phyloP scores from a whole-genome alignment of 2,797 vertebrate species.

The Pterois miles region DNA sequence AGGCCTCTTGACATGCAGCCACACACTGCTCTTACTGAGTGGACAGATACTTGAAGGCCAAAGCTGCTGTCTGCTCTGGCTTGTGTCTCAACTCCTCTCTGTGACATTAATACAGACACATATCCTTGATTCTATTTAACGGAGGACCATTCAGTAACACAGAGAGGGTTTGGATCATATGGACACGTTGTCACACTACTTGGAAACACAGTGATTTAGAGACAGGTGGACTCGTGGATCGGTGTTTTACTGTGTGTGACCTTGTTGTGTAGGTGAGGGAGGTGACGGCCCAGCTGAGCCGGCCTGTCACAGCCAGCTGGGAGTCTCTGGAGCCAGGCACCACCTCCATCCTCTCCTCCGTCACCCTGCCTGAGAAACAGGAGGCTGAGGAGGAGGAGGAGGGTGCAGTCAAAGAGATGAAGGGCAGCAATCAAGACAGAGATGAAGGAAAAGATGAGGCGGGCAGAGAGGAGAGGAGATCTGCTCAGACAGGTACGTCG shows the following conservation, averaged over 20 bases:
- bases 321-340: slow-evolving; percentile 44
- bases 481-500: slow-evolving; percentile 15
- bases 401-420: slow-evolving; percentile 1
- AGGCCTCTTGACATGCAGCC: too few relatives aligned
- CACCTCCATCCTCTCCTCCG: slow-evolving; percentile 32
- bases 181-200: too few relatives aligned
- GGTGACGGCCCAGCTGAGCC: slow-evolving; percentile 72
- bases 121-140: too few relatives aligned
- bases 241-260: not conserved
- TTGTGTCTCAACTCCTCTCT: too few relatives aligned
- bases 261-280: slow-evolving; percentile 74
- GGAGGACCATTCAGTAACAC: accelerated
- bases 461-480: not conserved
- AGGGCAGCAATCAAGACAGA: slow-evolving; percentile 1
- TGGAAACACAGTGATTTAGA: too few relatives aligned
- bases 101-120: accelerated
- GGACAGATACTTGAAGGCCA: too few relatives aligned
- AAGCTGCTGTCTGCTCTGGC: too few relatives aligned
- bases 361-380: slow-evolving; percentile 16
- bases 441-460: not conserved
- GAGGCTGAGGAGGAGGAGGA: not conserved
- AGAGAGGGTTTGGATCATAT: too few relatives aligned
- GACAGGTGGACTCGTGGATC: too few relatives aligned
- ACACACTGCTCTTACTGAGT: too few relatives aligned
- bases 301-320: slow-evolving; percentile 41